Percentiles rank a stretch among this genome's conserved stretches.
phyloP scores from a whole-genome alignment of 2,113 vertebrate genomes.

The Nothocercus nigrocapillus region DNA sequence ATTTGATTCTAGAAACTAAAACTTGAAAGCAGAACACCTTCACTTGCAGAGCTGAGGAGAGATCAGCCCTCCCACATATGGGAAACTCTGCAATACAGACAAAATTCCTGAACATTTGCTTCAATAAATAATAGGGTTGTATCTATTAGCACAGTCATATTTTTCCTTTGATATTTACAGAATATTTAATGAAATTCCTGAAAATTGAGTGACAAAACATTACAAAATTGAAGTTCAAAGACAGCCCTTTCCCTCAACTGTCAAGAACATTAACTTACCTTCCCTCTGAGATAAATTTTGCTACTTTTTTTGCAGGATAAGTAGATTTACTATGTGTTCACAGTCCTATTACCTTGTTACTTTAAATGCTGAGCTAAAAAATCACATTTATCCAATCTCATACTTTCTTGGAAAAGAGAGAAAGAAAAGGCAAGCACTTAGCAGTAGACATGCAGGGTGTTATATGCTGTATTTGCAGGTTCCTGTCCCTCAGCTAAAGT shows the following conservation, averaged over 20 bases:
- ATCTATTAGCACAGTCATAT: slow-evolving; percentile 5
- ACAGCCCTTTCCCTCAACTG: neutral
- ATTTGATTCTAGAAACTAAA: neutral
- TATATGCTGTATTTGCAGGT: neutral
- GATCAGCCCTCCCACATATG: neutral
- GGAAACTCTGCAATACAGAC: neutral
- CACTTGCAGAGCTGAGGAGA: neutral
- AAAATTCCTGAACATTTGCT: neutral
- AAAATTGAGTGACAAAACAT: neutral
- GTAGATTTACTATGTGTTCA: neutral
- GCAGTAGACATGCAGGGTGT: neutral
- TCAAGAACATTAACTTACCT: neutral
- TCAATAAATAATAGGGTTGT: neutral
- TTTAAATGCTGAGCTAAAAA: slow-evolving; percentile 7
- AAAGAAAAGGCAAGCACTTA: neutral
- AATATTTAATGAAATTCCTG: neutral
- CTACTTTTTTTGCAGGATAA: neutral
- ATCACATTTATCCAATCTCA: neutral
- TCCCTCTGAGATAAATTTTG: slow-evolving; percentile 4
- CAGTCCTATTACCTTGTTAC: neutral
- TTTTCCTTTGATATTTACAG: slow-evolving; percentile 26
- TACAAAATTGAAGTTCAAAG: slow-evolving; percentile 40
- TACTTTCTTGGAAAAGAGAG: neutral
- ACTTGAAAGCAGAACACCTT: neutral
- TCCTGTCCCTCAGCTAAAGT: neutral